phyloP scores from a whole-genome alignment of 2,113 vertebrate genomes.

The Agelaius phoeniceus region DNA sequence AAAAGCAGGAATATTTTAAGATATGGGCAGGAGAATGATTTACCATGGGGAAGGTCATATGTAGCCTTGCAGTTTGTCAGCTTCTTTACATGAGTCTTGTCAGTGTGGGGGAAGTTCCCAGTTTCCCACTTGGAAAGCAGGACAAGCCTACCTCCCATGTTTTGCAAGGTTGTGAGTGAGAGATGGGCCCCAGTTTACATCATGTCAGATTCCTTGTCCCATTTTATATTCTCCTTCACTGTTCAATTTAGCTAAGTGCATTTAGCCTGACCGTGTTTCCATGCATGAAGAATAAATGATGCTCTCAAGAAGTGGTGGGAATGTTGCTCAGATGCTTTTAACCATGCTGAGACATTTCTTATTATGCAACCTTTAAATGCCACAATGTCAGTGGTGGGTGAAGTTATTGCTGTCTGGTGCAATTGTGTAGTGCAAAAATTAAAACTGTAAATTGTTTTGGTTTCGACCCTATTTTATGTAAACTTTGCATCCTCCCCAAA shows the following conservation, averaged over 20 bases:
- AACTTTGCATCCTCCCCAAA: background rate
- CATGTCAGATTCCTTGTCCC: background rate
- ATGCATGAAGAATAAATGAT: background rate
- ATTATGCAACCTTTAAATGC: background rate
- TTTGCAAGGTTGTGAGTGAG: background rate
- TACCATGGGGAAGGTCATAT: background rate
- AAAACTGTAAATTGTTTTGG: background rate
- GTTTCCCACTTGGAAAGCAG: background rate
- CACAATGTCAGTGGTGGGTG: background rate
- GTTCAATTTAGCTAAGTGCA: background rate
- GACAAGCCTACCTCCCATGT: background rate
- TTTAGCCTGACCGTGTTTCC: background rate
- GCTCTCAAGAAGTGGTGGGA: background rate
- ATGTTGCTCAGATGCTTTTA: background rate
- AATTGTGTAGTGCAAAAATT: background rate
- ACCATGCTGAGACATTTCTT: background rate
- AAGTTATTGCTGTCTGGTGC: background rate
- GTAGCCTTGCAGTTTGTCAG: background rate
- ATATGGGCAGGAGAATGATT: fast-evolving
- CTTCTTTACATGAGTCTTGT: background rate
- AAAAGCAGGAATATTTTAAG: background rate
- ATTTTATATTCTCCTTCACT: fast-evolving
- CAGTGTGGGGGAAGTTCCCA: background rate
- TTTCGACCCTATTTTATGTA: background rate
- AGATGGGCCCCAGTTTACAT: background rate